Conservation (phyloP, 2,888 invertebrate genomes). For the Hydrotaea cyrtoneurina region DNA sequence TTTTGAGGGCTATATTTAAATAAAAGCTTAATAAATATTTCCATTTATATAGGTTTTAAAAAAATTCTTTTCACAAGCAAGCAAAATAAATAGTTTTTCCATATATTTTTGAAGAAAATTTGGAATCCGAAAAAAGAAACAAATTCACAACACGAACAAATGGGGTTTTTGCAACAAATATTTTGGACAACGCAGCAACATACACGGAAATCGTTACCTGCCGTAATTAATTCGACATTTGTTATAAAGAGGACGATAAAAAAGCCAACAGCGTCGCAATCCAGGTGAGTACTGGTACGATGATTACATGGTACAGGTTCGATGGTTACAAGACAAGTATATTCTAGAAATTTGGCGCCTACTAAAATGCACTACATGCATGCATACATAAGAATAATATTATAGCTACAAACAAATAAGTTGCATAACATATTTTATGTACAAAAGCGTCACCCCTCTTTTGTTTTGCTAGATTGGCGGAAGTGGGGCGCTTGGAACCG, state of each 20-base stretch:
- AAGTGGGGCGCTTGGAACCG: slow-evolving; percentile 94
- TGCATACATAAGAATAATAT: neutral
- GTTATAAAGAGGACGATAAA: slow-evolving; percentile 51
- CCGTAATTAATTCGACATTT: slow-evolving; percentile 44
- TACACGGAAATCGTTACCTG: slow-evolving; percentile 38
- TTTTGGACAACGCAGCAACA: slow-evolving; percentile 49
- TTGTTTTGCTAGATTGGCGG: slow-evolving; percentile 87
- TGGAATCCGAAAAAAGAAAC: neutral
- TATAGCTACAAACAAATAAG: slow-evolving; percentile 47
- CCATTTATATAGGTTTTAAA: too few species aligned
- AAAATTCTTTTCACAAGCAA: neutral
- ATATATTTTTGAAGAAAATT: too few species aligned
- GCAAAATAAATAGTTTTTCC: neutral
- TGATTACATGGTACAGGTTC: neutral
- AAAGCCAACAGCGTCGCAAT: slow-evolving; percentile 61
- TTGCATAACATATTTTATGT: slow-evolving; percentile 73
- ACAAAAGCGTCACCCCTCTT: too few species aligned
- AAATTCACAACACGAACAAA: slow-evolving; percentile 36
- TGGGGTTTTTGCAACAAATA: slow-evolving; percentile 61
- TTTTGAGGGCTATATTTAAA: too few species aligned
- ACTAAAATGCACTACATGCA: neutral
- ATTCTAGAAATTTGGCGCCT: slow-evolving; percentile 54
- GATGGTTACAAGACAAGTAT: neutral
- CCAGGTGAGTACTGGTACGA: slow-evolving; percentile 44
- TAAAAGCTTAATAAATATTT: too few species aligned